phyloP scores from a whole-genome alignment of 2,888 invertebrate species.

The Tridacna crocea region DNA sequence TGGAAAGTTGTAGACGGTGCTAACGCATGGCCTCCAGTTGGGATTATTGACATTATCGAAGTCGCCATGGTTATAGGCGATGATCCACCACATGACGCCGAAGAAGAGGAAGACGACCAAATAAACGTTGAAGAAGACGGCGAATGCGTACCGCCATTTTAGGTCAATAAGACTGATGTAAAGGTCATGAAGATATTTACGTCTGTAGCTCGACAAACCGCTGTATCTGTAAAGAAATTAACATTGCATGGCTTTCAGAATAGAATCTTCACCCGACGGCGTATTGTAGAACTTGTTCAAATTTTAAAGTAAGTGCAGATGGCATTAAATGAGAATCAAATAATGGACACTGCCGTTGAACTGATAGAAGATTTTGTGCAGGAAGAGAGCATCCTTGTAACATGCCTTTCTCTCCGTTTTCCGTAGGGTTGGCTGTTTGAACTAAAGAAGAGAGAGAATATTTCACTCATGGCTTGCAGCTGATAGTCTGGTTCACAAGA shows the following conservation, averaged over 20 bases:
- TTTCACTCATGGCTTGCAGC: no score
- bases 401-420: no score
- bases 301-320: no score
- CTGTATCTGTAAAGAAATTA: slow-evolving; percentile 87
- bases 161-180: slow-evolving; percentile 97
- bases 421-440: no score
- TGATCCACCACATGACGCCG: slow-evolving; percentile 85
- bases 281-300: no score
- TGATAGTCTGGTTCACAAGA: no score
- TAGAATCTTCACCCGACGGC: neutral
- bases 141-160: slow-evolving; percentile 93
- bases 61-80: slow-evolving; percentile 83
- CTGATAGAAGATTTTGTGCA: no score
- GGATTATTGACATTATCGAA: slow-evolving; percentile 74
- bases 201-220: slow-evolving; percentile 94
- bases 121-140: slow-evolving; percentile 95
- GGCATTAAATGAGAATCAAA: no score
- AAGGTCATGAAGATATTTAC: slow-evolving; percentile 87
- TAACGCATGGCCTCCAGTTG: slow-evolving; percentile 84
- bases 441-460: no score
- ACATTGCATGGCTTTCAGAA: neutral
- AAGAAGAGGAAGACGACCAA: slow-evolving; percentile 94
- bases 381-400: no score
- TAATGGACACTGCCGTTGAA: no score
- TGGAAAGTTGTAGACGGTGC: slow-evolving; percentile 93